A percentile compares a stretch with the other conserved stretches of the same genome.
Evolutionary conservation across 2,113 vertebrate species (phyloP).

Genomic region (Ellobius talpinus): DNA sequence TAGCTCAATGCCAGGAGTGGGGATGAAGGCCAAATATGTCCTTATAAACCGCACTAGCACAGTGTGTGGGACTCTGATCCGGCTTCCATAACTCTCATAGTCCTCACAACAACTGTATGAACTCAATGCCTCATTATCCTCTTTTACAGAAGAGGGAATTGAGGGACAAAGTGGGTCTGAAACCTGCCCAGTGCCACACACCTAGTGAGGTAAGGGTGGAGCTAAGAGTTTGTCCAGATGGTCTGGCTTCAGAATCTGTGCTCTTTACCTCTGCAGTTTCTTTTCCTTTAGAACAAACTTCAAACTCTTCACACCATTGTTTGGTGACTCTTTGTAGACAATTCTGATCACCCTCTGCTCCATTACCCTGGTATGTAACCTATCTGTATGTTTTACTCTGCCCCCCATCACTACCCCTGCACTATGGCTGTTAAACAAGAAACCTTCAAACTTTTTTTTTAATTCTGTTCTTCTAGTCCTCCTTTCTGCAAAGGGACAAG

Average conservation of each 20-base stretch:
- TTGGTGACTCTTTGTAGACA: neutral
- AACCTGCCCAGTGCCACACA: neutral
- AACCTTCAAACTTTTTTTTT: neutral
- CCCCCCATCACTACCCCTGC: neutral
- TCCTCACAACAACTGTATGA: neutral
- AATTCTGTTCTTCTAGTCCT: slow-evolving; percentile 14
- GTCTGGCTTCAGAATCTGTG: neutral
- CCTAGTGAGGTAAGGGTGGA: neutral
- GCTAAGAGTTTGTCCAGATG: neutral
- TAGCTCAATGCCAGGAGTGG: neutral
- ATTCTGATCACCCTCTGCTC: neutral
- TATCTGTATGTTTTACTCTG: neutral
- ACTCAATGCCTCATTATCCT: neutral
- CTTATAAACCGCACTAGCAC: neutral
- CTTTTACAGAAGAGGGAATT: slow-evolving; percentile 29
- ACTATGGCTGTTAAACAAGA: neutral
- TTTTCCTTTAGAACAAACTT: neutral
- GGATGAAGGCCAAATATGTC: neutral
- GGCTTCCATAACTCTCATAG: neutral
- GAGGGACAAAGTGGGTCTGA: neutral
- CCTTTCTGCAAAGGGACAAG: neutral
- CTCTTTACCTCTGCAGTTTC: neutral
- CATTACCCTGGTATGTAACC: neutral
- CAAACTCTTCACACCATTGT: neutral
- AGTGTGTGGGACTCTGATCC: neutral